phyloP scores from a whole-genome alignment of 2,113 vertebrate genomes.

The Eulacestoma nigropectus region DNA sequence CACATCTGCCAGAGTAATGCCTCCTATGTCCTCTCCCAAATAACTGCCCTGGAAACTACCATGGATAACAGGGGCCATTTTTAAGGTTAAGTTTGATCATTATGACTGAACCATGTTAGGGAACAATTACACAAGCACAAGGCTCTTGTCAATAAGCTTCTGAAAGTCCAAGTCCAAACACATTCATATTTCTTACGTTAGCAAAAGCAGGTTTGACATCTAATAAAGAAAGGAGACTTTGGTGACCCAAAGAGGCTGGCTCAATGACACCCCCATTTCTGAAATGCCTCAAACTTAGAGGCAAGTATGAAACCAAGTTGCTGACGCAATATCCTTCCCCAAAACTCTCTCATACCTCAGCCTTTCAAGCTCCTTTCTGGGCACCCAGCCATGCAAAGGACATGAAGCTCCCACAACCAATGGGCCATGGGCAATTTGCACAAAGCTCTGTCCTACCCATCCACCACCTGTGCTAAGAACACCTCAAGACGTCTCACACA shows the following conservation, averaged over 20 bases:
- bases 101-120: neutral
- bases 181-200: fast-evolving
- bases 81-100: neutral
- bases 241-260: neutral
- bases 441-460: neutral
- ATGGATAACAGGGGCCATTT: neutral
- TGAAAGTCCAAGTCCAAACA: neutral
- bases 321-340: neutral
- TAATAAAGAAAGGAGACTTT: neutral
- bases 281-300: neutral
- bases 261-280: neutral
- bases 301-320: neutral
- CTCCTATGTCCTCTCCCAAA: neutral
- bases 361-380: neutral
- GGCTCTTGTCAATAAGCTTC: neutral
- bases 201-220: neutral
- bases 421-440: neutral
- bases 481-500: neutral
- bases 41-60: neutral
- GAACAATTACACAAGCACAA: neutral
- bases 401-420: neutral
- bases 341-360: neutral
- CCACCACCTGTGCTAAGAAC: neutral
- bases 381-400: neutral
- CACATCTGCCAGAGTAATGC: neutral